Percentiles rank a stretch among this genome's conserved stretches.
These are phyloP conservation scores for Operophtera brumata DNA, from an alignment of 2,888 invertebrate species.

Conservation along the genomic window DNA sequence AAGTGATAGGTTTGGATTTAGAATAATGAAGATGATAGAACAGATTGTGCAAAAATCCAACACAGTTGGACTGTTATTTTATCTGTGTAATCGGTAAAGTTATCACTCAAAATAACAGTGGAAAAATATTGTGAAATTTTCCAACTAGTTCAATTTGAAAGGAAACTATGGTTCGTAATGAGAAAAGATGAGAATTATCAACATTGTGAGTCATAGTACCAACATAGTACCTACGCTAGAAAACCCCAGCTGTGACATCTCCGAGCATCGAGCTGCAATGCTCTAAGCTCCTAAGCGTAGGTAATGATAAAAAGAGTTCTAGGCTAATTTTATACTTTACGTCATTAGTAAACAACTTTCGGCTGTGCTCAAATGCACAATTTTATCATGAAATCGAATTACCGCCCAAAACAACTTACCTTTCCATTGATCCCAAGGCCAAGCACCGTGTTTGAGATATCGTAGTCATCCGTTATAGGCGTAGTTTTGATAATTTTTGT, in stretches of 20 bases:
- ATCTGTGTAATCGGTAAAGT: neutral
- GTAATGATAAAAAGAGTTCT: conserved; percentile 1
- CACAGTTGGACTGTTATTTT: neutral
- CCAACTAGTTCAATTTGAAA: neutral
- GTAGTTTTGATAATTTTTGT: conserved; percentile 85
- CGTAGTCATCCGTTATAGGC: conserved; percentile 93
- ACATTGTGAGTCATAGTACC: neutral
- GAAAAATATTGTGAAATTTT: neutral
- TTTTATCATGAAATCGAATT: conserved; percentile 1
- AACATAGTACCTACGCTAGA: no score
- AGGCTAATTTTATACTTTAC: conserved; percentile 50
- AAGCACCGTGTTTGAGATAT: conserved; percentile 94
- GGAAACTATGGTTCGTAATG: neutral
- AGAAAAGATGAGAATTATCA: neutral
- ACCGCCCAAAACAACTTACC: conserved; percentile 55
- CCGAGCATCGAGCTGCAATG: conserved; percentile 17
- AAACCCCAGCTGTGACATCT: conserved; percentile 3
- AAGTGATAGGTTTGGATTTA: no score
- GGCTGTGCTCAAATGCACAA: neutral
- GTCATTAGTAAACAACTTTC: conserved; percentile 56
- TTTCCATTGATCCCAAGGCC: conserved; percentile 99
- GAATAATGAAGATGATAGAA: neutral
- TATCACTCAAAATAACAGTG: neutral
- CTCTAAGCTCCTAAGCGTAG: no score
- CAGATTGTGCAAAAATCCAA: neutral